These are phyloP conservation scores for Homalodisca vitripennis DNA, from an alignment of 1,140 invertebrate species.

Conservation along the genomic window DNA sequence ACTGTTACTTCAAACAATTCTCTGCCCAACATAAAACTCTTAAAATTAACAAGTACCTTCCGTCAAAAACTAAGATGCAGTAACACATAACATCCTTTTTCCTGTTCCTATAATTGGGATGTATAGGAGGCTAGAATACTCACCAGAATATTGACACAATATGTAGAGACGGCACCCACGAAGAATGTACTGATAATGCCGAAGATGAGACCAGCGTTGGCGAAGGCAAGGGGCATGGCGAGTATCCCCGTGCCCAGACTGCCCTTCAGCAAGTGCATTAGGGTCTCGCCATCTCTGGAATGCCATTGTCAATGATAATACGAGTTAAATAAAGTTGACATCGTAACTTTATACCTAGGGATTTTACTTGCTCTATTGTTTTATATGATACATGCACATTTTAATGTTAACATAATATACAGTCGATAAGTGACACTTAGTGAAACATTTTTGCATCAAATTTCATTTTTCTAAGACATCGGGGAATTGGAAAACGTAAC, in stretches of 20 bases:
- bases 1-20: neutral
- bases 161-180: conserved; percentile 65
- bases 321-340: neutral
- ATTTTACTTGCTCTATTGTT: neutral
- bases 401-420: neutral
- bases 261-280: conserved; percentile 84
- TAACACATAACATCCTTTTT: neutral
- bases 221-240: conserved; percentile 88
- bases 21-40: neutral
- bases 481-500: too few relatives aligned
- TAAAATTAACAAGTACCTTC: neutral
- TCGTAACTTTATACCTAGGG: neutral
- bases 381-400: neutral
- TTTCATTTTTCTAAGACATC: too few relatives aligned
- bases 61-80: neutral
- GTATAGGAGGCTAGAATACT: too few relatives aligned
- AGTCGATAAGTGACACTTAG: neutral
- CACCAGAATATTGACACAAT: conserved; percentile 71
- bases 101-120: neutral
- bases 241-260: conserved; percentile 90
- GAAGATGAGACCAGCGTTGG: conserved; percentile 79
- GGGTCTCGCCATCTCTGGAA: conserved; percentile 74
- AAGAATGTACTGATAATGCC: conserved; percentile 73
- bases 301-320: neutral
- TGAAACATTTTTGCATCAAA: too few relatives aligned